Base-by-base conservation (phyloP, 2,797 vertebrate species). In the Lagorchestes hirsutus region DNA sequence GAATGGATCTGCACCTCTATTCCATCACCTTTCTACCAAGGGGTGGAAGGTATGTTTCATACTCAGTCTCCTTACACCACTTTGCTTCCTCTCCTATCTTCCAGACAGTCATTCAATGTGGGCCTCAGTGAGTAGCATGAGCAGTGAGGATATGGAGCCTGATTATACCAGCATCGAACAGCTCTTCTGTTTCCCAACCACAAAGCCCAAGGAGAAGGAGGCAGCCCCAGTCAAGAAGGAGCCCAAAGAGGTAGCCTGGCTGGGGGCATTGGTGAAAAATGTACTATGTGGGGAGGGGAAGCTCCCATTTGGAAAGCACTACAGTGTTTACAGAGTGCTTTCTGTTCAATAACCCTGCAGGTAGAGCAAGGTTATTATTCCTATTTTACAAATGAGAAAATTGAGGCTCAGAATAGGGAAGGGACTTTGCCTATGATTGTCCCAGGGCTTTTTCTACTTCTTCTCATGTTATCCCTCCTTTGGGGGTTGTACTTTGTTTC, bases 131-230 rank as follows among this genome's bases (percentile, higher is more conserved):
- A 98, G 97, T 94, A 97, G 98, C 96, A 98, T 98, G 52, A 96
- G 97, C 0, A 90, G 98, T 0, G 98, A 98, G 67, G 97, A 93
- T 14, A 98, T 98, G 93, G 99, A 99, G 98, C 99, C 99, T 0
- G 99, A 99, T 98, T 99, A 99, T 97, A 98, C 98, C 98, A 99
- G 99, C 98, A 99, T 99, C 9, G 99, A 99, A 98, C 99, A 99
- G 98, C 99, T 99, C n/a, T 99, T 99, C 98, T 99, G 99, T 98
- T 99, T 99, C 98, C 99, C 99, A 0, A 98, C 98, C 97, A 97
- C 98, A 57, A 98, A 99, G 57, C 98, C 99, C 98, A 99, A 99
- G 99, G 99, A 99, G 98, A 99, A 99, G 96, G 97, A 97, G 0
- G 98, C 98, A 4, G 95, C 99, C 93, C 99, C 99, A 0, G 98